Base-by-base conservation (phyloP, 1,140 invertebrate genomes). In the Drosophila albomicans region DNA sequence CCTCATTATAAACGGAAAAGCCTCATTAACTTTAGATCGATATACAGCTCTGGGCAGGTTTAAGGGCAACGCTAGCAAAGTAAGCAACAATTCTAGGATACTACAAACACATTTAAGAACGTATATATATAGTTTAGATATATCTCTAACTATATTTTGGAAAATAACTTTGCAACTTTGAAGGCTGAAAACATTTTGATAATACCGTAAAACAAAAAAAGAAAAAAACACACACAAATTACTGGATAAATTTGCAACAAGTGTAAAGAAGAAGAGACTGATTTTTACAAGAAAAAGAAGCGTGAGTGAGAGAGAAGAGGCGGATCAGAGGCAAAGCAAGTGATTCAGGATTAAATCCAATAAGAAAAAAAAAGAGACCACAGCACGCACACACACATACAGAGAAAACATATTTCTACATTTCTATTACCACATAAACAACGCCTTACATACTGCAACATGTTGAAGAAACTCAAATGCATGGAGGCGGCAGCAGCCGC, bases 231-330 rank as follows among this genome's bases (percentile, higher is more conserved):
- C 20, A 25, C 28, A 63, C 15, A 63, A 81, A 81, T 45, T 46
- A 77, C 49, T 32, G 51, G 6, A 82, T 57, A 72, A 79, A 75
- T 70, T 68, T 88, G 79, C 76, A 90, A 88, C 69, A 89, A 85
- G 87, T 71, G 86, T 84, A 63, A 82, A 91, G 82, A 91, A 91
- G 82, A 91, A 91, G 82, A 91, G 88, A 91, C 88, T 91, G 88
- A 91, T 91, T 91, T 91, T 81, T 85, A 61, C 67, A 75, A 74
- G 16, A 65, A 64, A 13, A 52, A 61, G 43, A 45, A 63, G 30
- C 15, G 57, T 48, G 35, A 16, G 54, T 25, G 41, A 65, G 43
- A 35, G 46, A 63, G 58, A 25, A 51, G 71, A 57, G 75, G 63
- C 66, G 45, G 52, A 68, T 75, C 59, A 75, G 72, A 70, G 77